Evolutionary conservation across 2,797 vertebrate genomes (phyloP), one percentile per base, ranked within the genome.

Genomic region (Triplophysa yarkandensis): DNA sequence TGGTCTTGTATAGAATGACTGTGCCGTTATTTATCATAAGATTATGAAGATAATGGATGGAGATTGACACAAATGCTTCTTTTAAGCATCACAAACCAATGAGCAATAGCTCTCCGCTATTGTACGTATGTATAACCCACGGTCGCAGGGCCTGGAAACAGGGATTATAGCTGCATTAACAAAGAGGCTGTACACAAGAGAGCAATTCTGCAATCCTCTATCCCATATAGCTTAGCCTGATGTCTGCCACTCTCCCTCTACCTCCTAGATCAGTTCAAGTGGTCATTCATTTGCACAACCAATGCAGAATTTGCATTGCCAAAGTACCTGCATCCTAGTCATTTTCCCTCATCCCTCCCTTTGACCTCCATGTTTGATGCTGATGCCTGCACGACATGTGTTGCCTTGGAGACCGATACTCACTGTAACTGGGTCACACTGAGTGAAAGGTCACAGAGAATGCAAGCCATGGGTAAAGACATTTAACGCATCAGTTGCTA

Each of bases 331-430:
- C 25, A 43, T 60, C 52, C 48, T 66, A 34, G 30, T 23, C 52
- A 36, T 17, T 25, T 27, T 30, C 28, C 25, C 44, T 44, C 30
- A 21, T 61, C 34, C 6, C 41, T 39, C 41, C 41, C 34, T 66
- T 50, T 70, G 28, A 60, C 36, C 65, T 46, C 61, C 63, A 64
- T 69, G 19, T 68, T 55, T 34, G 64, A 70, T 77, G 54, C 52
- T 79, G 80, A 84, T 62, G 69, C 44, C 77, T 79, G 81, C 87
- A 79, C 66, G 87, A 86, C 77, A 41, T 77, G 80, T 50, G 62
- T 78, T 85, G 86, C 86, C 80, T 86, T 90, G 85, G 90, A 94
- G 93, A 94, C 93, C 91, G 89, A 86, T 89, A 89, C 92, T 93
- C 93, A 94, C 93, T 95, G 93, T 94, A 92, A 95, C 88, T 86